phyloP scores from a whole-genome alignment of 2,797 vertebrate genomes.

The Carapus acus region DNA sequence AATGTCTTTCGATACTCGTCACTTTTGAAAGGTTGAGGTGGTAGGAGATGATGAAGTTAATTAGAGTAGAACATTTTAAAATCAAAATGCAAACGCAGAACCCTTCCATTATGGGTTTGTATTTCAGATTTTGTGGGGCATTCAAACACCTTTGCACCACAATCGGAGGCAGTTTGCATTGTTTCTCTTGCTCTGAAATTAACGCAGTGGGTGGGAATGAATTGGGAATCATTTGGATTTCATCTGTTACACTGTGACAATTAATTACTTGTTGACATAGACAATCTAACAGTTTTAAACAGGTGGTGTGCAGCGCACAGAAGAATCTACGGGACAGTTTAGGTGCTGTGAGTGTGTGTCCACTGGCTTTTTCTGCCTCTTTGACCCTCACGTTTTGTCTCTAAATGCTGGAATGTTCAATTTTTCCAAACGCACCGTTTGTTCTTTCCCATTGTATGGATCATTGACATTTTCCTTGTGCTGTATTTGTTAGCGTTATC shows the following conservation, averaged over 20 bases:
- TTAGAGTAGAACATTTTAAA: too few relatives aligned
- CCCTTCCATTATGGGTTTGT: too few relatives aligned
- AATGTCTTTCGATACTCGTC: too few relatives aligned
- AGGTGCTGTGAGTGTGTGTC: constrained; percentile 30
- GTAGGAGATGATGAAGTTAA: too few relatives aligned
- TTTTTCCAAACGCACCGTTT: not conserved
- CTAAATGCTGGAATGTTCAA: not conserved
- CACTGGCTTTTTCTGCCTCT: not conserved
- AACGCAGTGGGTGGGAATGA: not conserved
- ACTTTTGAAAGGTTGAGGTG: too few relatives aligned
- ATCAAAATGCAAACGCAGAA: too few relatives aligned
- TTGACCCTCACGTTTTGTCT: not conserved
- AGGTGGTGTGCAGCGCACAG: constrained; percentile 18
- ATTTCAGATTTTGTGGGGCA: too few relatives aligned
- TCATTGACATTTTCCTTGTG: not conserved
- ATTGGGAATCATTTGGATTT: constrained; percentile 15
- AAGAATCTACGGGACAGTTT: not conserved
- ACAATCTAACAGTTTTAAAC: constrained; percentile 35
- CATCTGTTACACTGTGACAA: constrained; percentile 27
- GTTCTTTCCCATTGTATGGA: not conserved
- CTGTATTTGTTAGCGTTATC: not conserved
- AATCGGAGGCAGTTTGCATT: not conserved
- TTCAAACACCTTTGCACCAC: too few relatives aligned
- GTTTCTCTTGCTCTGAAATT: too few relatives aligned
- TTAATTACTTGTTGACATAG: constrained; percentile 30